Percentiles rank a stretch among this genome's conserved stretches.
Conservation (phyloP, 2,113 vertebrate species). For the Prochilodus magdalenae region DNA sequence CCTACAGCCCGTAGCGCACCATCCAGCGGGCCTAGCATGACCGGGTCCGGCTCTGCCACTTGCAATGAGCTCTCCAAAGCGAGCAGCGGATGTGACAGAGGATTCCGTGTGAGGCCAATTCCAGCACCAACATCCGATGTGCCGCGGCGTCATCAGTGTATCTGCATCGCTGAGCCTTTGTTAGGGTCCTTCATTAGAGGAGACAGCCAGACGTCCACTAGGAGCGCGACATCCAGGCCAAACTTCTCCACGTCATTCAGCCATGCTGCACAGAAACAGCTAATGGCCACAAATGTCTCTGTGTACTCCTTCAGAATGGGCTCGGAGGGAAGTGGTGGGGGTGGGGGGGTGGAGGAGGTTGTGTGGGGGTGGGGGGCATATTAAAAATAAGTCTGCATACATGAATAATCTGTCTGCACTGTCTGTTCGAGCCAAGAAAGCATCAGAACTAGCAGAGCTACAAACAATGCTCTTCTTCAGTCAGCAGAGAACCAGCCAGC, state of each 20-base stretch:
- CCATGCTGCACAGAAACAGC: conserved; percentile 5
- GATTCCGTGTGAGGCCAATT: neutral
- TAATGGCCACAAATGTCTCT: neutral
- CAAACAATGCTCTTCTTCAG: neutral
- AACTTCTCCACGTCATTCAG: neutral
- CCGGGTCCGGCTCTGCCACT: neutral
- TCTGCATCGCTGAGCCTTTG: conserved; percentile 5
- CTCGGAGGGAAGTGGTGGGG: neutral
- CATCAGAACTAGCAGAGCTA: neutral
- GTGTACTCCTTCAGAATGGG: neutral
- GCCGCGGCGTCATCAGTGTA: neutral
- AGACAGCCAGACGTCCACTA: neutral
- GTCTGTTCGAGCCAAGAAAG: neutral
- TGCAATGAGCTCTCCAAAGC: neutral
- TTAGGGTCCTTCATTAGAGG: conserved; percentile 6
- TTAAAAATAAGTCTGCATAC: conserved; percentile 2
- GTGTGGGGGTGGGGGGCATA: too few relatives aligned
- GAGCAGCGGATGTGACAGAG: neutral
- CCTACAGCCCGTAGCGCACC: conserved; percentile 1
- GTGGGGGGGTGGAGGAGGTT: too few relatives aligned
- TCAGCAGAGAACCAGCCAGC: too few relatives aligned
- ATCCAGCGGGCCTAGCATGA: neutral
- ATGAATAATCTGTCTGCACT: neutral
- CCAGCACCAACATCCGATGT: neutral
- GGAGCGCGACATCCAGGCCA: neutral